A percentile compares a stretch with the other conserved stretches of the same genome.
Evolutionary conservation across 2,113 vertebrate genomes (phyloP).

Genomic region (Ranitomeya variabilis): DNA sequence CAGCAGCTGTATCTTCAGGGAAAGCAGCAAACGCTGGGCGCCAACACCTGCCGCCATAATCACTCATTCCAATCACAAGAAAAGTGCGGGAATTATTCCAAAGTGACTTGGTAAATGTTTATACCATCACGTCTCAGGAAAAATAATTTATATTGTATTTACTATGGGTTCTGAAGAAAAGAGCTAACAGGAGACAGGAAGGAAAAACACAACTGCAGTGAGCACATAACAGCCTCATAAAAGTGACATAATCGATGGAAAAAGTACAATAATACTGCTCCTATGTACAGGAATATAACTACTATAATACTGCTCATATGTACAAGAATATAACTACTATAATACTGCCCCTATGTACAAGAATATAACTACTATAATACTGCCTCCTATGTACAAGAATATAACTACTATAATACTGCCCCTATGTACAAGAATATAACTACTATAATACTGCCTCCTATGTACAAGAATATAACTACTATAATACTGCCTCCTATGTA

Average conservation of each 20-base stretch:
- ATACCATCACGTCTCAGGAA: too few species aligned
- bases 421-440: not conserved
- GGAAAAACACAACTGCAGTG: too few species aligned
- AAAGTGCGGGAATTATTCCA: not conserved
- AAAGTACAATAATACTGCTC: not conserved
- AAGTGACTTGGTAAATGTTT: too few species aligned
- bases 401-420: not conserved
- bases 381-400: not conserved
- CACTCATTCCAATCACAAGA: not conserved
- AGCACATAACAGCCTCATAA: too few species aligned
- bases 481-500: not conserved
- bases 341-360: not conserved
- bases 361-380: not conserved
- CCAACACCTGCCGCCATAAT: not conserved
- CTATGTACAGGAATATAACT: not conserved
- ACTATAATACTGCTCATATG: not conserved
- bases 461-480: not conserved
- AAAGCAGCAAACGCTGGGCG: not conserved
- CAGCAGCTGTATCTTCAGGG: not conserved
- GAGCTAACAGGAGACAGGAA: too few species aligned
- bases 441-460: not conserved
- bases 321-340: slow-evolving; percentile 1
- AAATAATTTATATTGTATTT: too few species aligned
- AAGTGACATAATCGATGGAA: too few species aligned
- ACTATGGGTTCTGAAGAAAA: too few species aligned